Conservation (phyloP, 1,140 invertebrate species). For the Diachasmimorpha longicaudata region DNA sequence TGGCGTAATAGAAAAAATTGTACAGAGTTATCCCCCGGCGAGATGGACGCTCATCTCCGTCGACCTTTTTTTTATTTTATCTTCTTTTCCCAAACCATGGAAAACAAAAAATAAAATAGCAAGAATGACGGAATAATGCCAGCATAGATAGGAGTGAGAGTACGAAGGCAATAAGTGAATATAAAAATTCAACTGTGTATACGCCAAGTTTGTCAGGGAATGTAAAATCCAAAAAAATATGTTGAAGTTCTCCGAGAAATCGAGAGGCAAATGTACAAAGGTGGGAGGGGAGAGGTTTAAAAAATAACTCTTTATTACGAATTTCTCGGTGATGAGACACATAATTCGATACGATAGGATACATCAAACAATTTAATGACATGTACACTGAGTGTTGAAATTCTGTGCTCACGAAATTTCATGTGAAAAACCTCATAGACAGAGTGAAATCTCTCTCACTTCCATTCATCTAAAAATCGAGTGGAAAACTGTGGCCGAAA, state of each 20-base stretch:
- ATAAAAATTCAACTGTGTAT: neutral
- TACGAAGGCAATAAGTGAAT: neutral
- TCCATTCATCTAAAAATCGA: neutral
- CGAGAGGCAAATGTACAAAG: neutral
- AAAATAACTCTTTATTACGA: neutral
- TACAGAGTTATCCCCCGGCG: slow-evolving; percentile 4
- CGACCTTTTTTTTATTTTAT: neutral
- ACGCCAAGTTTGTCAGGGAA: neutral
- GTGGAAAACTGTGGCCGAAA: neutral
- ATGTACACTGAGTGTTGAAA: neutral
- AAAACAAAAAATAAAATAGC: neutral
- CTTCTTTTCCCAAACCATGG: neutral
- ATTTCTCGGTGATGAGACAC: neutral
- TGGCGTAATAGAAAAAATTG: slow-evolving; percentile 34
- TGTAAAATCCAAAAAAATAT: neutral
- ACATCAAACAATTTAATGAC: too few relatives aligned
- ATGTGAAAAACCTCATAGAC: too few relatives aligned
- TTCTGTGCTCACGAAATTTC: neutral
- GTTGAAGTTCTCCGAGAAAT: neutral
- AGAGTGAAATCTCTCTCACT: neutral
- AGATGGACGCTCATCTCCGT: slow-evolving; percentile 8
- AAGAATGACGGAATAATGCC: neutral
- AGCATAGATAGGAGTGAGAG: neutral
- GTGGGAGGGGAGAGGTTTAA: neutral
- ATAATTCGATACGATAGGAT: neutral